A percentile compares a stretch with the other conserved stretches of the same genome.
These are phyloP conservation scores for Heliornis fulica DNA, from an alignment of 2,113 vertebrate genomes.

Conservation along the genomic window DNA sequence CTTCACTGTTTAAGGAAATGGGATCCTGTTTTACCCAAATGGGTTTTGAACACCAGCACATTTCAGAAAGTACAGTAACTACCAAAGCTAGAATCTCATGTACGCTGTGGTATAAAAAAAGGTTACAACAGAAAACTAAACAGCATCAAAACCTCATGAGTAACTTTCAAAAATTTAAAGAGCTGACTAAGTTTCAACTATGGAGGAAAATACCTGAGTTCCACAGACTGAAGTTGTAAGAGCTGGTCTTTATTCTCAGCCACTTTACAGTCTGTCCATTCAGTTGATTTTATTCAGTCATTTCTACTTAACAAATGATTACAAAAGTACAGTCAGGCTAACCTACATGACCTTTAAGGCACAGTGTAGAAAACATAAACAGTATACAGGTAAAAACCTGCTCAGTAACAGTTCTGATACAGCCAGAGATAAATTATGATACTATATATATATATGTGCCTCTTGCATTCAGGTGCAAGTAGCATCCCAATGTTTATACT, in stretches of 20 bases:
- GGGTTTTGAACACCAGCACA: not conserved
- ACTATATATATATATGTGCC: too few species aligned
- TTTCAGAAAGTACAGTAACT: not conserved
- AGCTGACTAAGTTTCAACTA: not conserved
- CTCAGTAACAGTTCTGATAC: not conserved
- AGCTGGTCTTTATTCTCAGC: not conserved
- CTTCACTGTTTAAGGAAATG: not conserved
- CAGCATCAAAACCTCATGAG: not conserved
- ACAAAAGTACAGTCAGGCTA: not conserved
- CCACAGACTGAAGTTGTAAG: not conserved
- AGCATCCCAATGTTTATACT: not conserved
- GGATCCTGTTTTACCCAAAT: not conserved
- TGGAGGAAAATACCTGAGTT: not conserved
- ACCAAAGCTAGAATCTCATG: not conserved
- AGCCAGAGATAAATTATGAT: not conserved
- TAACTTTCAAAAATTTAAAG: not conserved
- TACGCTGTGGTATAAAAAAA: not conserved
- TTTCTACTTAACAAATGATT: not conserved
- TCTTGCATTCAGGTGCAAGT: not conserved
- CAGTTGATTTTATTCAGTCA: not conserved
- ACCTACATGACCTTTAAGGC: not conserved
- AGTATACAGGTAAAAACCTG: not conserved
- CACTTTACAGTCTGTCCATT: not conserved
- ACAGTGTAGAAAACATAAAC: not conserved
- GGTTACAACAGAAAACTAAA: fast-evolving